Percentiles rank a stretch among this genome's conserved stretches.
phyloP scores from a whole-genome alignment of 1,140 invertebrate species.

The Latrodectus geometricus region DNA sequence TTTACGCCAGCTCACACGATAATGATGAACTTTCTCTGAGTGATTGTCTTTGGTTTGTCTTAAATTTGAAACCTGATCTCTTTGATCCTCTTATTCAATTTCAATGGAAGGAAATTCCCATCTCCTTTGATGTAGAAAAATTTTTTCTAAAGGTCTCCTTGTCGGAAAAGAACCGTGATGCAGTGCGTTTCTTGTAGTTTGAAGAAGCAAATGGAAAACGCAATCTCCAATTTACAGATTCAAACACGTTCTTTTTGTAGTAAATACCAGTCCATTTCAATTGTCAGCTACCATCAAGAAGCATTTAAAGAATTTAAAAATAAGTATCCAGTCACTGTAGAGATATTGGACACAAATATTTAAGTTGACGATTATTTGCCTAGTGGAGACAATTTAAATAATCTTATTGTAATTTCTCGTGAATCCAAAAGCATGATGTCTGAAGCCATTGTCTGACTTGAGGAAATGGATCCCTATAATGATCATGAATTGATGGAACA shows the following conservation, averaged over 20 bases:
- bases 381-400: not conserved
- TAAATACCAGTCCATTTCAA: slow-evolving; percentile 9
- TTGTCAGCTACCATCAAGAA: not conserved
- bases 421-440: slow-evolving; percentile 8
- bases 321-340: not conserved
- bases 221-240: not conserved
- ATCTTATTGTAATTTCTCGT: not conserved
- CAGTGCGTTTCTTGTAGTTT: not conserved
- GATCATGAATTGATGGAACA: not conserved
- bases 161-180: slow-evolving; percentile 35
- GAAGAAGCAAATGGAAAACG: not conserved
- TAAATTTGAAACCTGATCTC: slow-evolving; percentile 26
- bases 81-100: slow-evolving; percentile 39
- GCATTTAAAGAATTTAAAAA: slow-evolving; percentile 2
- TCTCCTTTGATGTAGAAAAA: slow-evolving; percentile 56
- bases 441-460: slow-evolving; percentile 1
- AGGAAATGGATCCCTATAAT: not conserved
- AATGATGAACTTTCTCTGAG: slow-evolving; percentile 45
- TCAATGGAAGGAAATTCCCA: slow-evolving; percentile 14
- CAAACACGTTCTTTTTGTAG: not conserved
- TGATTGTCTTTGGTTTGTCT: slow-evolving; percentile 19
- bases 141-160: slow-evolving; percentile 41
- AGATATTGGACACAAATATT: not conserved
- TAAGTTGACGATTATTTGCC: slow-evolving; percentile 21
- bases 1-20: slow-evolving; percentile 35